Conservation (phyloP, 1,140 invertebrate genomes). For the Ericerus pela region DNA sequence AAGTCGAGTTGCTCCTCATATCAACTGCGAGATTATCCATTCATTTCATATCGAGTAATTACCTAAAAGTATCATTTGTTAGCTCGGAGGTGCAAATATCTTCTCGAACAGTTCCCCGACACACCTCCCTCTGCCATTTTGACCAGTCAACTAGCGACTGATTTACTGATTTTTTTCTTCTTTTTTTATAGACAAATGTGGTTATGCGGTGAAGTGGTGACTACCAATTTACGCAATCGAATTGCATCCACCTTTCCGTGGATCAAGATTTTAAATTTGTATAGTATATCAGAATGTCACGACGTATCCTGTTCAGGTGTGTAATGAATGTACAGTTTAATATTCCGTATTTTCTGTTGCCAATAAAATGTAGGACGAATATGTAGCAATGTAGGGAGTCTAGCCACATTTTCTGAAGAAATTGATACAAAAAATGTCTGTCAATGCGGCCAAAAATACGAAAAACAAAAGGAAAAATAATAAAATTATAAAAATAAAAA, state of each 20-base stretch:
- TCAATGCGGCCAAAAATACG: too few relatives aligned
- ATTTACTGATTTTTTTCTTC: not conserved
- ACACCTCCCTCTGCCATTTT: not conserved
- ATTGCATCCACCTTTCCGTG: constrained; percentile 20
- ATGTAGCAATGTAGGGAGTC: too few relatives aligned
- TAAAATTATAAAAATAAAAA: too few relatives aligned
- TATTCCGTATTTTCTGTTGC: not conserved
- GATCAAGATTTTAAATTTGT: constrained; percentile 25
- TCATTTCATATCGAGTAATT: too few relatives aligned
- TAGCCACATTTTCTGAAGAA: too few relatives aligned
- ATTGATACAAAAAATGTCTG: too few relatives aligned
- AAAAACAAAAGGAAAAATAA: too few relatives aligned
- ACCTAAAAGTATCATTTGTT: too few relatives aligned
- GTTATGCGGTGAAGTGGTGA: constrained; percentile 26
- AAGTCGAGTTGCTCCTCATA: too few relatives aligned
- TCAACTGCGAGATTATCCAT: too few relatives aligned
- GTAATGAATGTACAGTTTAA: not conserved
- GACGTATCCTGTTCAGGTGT: constrained; percentile 23
- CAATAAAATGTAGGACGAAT: not conserved
- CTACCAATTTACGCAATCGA: constrained; percentile 21
- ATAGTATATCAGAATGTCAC: constrained; percentile 26
- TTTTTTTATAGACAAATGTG: constrained; percentile 21
- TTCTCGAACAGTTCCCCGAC: not conserved
- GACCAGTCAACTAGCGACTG: not conserved
- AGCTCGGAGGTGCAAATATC: too few relatives aligned